Conservation (phyloP, 2,888 invertebrate genomes). For the Dryomyza anilis region DNA sequence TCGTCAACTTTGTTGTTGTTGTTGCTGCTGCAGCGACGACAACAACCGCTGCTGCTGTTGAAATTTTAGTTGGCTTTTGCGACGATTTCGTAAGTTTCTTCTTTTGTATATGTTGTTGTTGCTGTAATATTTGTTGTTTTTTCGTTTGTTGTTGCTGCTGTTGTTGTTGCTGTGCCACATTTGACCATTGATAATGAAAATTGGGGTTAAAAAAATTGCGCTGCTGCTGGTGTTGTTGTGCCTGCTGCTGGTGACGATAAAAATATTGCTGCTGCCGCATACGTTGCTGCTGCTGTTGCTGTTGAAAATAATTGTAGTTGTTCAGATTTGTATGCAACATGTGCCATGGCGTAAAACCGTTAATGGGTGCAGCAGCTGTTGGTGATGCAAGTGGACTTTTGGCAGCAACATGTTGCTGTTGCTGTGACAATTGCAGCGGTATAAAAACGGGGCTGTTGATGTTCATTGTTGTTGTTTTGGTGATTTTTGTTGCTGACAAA, state of each 20-base stretch:
- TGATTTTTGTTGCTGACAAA: not conserved
- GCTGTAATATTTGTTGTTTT: not conserved
- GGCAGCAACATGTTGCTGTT: not conserved
- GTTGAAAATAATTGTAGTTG: not conserved
- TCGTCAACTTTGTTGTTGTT: not conserved
- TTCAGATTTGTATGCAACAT: not conserved
- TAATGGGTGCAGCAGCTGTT: not conserved
- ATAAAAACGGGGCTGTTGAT: conserved; percentile 10
- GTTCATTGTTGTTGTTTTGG: not conserved
- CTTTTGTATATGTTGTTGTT: not conserved
- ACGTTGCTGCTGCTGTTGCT: conserved; percentile 1
- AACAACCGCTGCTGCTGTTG: not conserved
- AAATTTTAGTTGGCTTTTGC: not conserved
- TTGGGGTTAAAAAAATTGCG: not conserved
- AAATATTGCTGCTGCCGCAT: not conserved
- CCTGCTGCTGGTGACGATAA: not conserved
- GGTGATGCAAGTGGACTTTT: not conserved
- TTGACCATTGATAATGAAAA: conserved; percentile 3
- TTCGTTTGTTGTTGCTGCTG: not conserved
- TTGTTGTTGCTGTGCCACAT: not conserved
- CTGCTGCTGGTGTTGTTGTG: not conserved
- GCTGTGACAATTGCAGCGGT: not conserved
- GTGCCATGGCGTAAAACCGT: not conserved
- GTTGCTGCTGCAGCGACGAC: not conserved
- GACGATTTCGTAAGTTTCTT: not conserved